Evolutionary conservation across 35 echinoderm and acorn worm species (phyloP).

Genomic region (Apostichopus parvimensis): DNA sequence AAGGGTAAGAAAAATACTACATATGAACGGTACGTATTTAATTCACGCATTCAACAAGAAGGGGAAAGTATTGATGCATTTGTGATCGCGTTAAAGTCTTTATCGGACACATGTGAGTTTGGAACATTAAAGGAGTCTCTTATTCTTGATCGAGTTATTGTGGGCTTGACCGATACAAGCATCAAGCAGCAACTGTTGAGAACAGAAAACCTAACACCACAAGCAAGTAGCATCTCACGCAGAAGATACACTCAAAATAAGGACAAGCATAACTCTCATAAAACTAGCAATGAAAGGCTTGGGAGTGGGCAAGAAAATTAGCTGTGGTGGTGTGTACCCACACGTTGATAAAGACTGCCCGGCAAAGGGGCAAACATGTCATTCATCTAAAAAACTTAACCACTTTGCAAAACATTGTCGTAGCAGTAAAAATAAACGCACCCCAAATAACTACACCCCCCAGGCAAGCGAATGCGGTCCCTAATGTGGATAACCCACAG

Average conservation of each 20-base stretch:
- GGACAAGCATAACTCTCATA: not conserved
- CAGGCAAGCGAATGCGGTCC: constrained; percentile 19
- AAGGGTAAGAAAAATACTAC: constrained; percentile 62
- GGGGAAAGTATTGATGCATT: constrained; percentile 71
- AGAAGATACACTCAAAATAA: not conserved
- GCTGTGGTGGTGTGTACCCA: constrained; percentile 35
- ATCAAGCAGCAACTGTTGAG: constrained; percentile 47
- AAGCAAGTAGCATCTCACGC: not conserved
- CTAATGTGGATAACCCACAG: not conserved
- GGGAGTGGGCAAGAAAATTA: not conserved
- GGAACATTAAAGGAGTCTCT: constrained; percentile 46
- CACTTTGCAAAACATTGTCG: constrained; percentile 42
- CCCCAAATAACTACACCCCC: not conserved
- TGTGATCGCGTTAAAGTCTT: constrained; percentile 34
- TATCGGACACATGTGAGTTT: constrained; percentile 71
- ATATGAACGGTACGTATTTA: constrained; percentile 75
- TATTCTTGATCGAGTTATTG: constrained; percentile 51
- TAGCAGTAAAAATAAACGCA: not conserved
- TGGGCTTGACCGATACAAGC: constrained; percentile 50
- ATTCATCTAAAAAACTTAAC: constrained; percentile 32
- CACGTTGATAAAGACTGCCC: constrained; percentile 47
- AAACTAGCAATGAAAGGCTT: not conserved
- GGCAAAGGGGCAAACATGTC: constrained; percentile 38
- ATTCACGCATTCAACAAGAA: constrained; percentile 49
- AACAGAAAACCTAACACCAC: constrained; percentile 24